Evolutionary conservation across 2,113 vertebrate genomes (phyloP), one percentile per base, ranked within the genome.

Genomic region (Marmota monax): DNA sequence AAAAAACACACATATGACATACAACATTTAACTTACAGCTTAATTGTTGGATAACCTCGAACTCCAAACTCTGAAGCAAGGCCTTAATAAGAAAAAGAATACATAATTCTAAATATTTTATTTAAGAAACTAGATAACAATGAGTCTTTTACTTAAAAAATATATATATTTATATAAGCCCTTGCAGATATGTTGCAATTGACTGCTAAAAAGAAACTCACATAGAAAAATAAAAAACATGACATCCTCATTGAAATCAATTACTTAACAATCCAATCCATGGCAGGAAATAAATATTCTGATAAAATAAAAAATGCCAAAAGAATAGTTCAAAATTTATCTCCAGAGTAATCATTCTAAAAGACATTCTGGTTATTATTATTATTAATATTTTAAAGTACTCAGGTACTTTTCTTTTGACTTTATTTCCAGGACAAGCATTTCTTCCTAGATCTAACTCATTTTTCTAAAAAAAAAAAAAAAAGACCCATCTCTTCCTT

Each of bases 31-130:
- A 99, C 99, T 99, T 98, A 99, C 99, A 99, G 98, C 97, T 99
- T 99, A 98, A 99, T 99, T 79, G 99, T 99, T 96, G 99, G 99
- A 98, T 99, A 99, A 97, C 99, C 99, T 96, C 99, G 99, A 80
- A 99, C 99, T 90, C 99, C 99, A 96, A 99, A 99, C 98, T 99
- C 99, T 92, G 99, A 99, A 39, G 99, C 99, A 98, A 99, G 98
- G 98, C 99, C 99, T 99, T 97, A 97, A 98, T 97, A 93, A 98
- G 86, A 92, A 97, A 97, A 98, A 97, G 76, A 96, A 96, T 92
- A 97, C 96, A 97, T 96, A 92, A 94, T 97, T 86, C 86, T 96
- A 92, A 98, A 95, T 94, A 45, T 91, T 97, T 97, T 65, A 94
- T 96, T 89, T 65, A 34, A 97, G 77, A 89, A 94, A 92, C 93